Evolutionary conservation across 1,140 invertebrate species (phyloP).

Genomic region (Scaptomyza pallida): DNA sequence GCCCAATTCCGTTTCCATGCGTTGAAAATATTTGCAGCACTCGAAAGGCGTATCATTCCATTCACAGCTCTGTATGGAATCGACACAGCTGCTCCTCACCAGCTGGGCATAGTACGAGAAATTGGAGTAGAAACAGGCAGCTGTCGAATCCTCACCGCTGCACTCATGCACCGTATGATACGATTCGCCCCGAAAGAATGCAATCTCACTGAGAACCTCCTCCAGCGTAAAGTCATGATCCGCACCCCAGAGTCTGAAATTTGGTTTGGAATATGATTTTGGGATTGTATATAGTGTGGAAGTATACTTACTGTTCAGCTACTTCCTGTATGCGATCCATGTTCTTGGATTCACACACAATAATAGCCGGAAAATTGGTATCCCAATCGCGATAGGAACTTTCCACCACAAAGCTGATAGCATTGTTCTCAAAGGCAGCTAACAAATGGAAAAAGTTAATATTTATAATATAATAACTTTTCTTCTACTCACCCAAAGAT

Average conservation of each 20-base stretch:
- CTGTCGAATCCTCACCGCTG: constrained; percentile 83
- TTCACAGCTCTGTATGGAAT: constrained; percentile 86
- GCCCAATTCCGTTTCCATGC: constrained; percentile 88
- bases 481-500: constrained; percentile 83
- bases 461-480: neutral
- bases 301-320: constrained; percentile 85
- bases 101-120: constrained; percentile 86
- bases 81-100: constrained; percentile 86
- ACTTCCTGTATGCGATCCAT: constrained; percentile 86
- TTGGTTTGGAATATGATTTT: neutral
- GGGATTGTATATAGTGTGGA: neutral
- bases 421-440: constrained; percentile 83
- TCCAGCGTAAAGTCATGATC: constrained; percentile 89
- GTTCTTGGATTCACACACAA: constrained; percentile 88
- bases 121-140: constrained; percentile 86
- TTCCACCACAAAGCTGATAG: constrained; percentile 89
- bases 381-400: constrained; percentile 89
- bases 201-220: constrained; percentile 88
- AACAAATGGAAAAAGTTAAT: neutral
- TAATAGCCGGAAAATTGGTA: constrained; percentile 88
- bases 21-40: constrained; percentile 88
- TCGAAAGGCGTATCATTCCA: constrained; percentile 87
- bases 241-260: constrained; percentile 86
- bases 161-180: constrained; percentile 88
- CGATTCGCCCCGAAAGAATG: constrained; percentile 87